A percentile compares a stretch with the other conserved stretches of the same genome.
These are phyloP conservation scores for Baryphthengus martii DNA, from an alignment of 2,113 vertebrate genomes.

Conservation along the genomic window DNA sequence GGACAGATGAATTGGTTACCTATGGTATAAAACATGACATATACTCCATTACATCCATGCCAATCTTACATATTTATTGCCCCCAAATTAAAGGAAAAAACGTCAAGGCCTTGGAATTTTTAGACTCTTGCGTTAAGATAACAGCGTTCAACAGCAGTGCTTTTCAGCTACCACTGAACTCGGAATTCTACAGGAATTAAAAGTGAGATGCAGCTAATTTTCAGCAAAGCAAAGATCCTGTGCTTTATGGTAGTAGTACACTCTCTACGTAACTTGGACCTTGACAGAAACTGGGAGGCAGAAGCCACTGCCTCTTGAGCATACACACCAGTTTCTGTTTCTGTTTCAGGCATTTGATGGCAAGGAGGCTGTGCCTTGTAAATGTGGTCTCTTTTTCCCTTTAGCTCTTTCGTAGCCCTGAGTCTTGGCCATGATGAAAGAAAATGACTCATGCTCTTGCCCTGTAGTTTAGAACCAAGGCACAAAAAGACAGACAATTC, in stretches of 20 bases:
- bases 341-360: background rate
- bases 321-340: background rate
- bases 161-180: background rate
- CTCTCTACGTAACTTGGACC: background rate
- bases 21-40: background rate
- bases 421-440: background rate
- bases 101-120: background rate
- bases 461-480: background rate
- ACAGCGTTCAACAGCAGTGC: background rate
- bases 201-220: background rate
- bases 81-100: background rate
- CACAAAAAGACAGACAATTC: background rate
- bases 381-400: background rate
- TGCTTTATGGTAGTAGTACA: background rate
- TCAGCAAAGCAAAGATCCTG: background rate
- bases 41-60: background rate
- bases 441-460: background rate
- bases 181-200: background rate
- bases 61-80: background rate
- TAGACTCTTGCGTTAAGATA: background rate
- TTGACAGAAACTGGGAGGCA: background rate
- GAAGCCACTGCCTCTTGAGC: background rate
- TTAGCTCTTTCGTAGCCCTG: background rate
- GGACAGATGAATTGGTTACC: background rate
- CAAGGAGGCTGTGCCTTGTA: background rate